Evolutionary conservation across 2,888 invertebrate genomes (phyloP).

Genomic region (Caenorhabditis auriculariae): DNA sequence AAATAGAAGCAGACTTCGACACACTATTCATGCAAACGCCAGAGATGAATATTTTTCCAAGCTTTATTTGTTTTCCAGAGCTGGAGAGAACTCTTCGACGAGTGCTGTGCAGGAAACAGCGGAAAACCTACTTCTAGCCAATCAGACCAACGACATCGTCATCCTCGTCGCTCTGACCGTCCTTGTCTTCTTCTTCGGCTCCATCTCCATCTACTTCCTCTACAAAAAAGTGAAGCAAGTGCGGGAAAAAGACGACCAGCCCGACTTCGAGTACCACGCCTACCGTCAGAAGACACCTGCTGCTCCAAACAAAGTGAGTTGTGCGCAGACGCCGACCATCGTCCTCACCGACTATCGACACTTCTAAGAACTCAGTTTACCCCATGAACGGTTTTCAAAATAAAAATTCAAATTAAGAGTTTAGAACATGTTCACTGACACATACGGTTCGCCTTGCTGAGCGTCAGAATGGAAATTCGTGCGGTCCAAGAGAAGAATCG

Average conservation of each 20-base stretch:
- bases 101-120: background rate
- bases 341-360: slow-evolving; percentile 23
- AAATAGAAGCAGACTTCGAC: background rate
- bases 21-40: background rate
- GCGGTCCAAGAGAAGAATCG: no score
- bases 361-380: background rate
- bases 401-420: slow-evolving; percentile 4
- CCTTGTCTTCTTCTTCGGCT: slow-evolving; percentile 29
- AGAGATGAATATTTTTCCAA: background rate
- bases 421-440: slow-evolving; percentile 5
- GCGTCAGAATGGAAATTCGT: no score
- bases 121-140: background rate
- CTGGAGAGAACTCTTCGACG: no score
- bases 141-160: slow-evolving; percentile 26
- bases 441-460: slow-evolving; percentile 31
- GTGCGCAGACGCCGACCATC: slow-evolving; percentile 8
- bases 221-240: slow-evolving; percentile 22
- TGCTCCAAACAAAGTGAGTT: slow-evolving; percentile 29
- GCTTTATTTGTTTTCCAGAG: background rate
- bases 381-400: slow-evolving; percentile 6
- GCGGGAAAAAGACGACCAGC: slow-evolving; percentile 24
- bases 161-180: slow-evolving; percentile 22
- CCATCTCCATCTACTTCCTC: slow-evolving; percentile 20
- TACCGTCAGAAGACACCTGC: slow-evolving; percentile 18
- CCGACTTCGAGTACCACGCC: slow-evolving; percentile 31